Conservation (phyloP, 2,113 vertebrate genomes). For the Mugil cephalus region DNA sequence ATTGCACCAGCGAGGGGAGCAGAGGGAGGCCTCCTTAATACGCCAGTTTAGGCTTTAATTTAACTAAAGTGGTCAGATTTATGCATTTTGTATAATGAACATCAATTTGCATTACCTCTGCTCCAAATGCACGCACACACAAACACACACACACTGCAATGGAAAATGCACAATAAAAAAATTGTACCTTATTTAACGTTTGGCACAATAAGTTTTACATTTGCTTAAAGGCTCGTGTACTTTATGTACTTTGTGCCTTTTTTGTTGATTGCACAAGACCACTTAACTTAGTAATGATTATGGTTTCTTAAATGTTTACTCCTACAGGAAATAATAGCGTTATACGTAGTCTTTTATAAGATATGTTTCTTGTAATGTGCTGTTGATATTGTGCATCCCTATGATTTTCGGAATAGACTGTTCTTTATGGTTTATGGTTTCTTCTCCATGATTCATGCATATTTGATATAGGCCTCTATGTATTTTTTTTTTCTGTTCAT, state of each 20-base stretch:
- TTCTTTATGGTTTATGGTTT: not conserved
- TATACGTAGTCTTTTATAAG: too few relatives aligned
- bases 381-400: too few relatives aligned
- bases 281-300: too few relatives aligned
- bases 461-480: not conserved
- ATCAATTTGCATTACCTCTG: conserved; percentile 66
- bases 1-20: conserved; percentile 34
- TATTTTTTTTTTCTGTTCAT: not conserved
- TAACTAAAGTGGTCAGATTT: conserved; percentile 77
- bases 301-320: too few relatives aligned
- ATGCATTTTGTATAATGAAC: conserved; percentile 76
- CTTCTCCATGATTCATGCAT: not conserved
- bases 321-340: too few relatives aligned
- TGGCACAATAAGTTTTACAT: too few relatives aligned
- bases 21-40: conserved; percentile 55
- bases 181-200: too few relatives aligned
- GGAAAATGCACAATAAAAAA: not conserved
- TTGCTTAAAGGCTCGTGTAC: too few relatives aligned
- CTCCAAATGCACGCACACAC: conserved; percentile 20
- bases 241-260: too few relatives aligned
- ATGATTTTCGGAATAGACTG: too few relatives aligned
- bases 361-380: too few relatives aligned
- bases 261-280: too few relatives aligned
- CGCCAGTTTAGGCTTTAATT: conserved; percentile 71
- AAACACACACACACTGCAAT: not conserved